Base-by-base conservation (phyloP, 2,888 invertebrate species). In the Stenchaetothrips biformis region DNA sequence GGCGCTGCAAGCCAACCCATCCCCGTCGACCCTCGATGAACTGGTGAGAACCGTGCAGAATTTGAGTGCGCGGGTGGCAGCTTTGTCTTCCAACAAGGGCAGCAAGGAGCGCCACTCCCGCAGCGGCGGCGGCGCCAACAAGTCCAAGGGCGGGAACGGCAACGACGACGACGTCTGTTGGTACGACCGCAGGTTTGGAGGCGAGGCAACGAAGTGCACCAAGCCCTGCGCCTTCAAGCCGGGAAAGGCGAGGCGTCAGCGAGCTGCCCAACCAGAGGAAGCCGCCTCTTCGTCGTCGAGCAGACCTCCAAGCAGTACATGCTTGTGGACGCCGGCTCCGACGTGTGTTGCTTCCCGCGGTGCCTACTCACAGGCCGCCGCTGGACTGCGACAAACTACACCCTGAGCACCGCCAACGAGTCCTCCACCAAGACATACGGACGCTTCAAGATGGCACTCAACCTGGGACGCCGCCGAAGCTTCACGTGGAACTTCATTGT, bases 401-500 rank as follows among this genome's bases (percentile, higher is more conserved):
- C 13, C 13, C 49, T 49, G 7, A 9, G 8, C 49, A 13, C 49
- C 8, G 49, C 49, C 49, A 49, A 62, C 18, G 13, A 62, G 6
- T 16, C 13, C 18, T 16, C 9, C 18, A 62, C 18, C 18, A 18
- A 8, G 13, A 62, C 62, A 6, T 62, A 62, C 62, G 62, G 62
- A 6, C 18, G 8, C 6, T 18, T 62, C 62, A 9, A 9, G 13
- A 16, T 62, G 18, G 11, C 49, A 18, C 47, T 82, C 9, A 78
- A 79, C 21, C 53, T 82, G 7, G 80, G 79, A 48, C 53, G 79
- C 0, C 25, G 59, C 18, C 77, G 80, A 4, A 13, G 59, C 0
- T 80, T 81, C 21, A 13, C 47, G 6, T 82, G 82, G 82, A 49
- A 21, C 13, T 81, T 81, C 47, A 48, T 79, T 16, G 79, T 82